A percentile compares a stretch with the other conserved stretches of the same genome.
Conservation (phyloP, 2,113 vertebrate genomes). For the Tinamus guttatus region DNA sequence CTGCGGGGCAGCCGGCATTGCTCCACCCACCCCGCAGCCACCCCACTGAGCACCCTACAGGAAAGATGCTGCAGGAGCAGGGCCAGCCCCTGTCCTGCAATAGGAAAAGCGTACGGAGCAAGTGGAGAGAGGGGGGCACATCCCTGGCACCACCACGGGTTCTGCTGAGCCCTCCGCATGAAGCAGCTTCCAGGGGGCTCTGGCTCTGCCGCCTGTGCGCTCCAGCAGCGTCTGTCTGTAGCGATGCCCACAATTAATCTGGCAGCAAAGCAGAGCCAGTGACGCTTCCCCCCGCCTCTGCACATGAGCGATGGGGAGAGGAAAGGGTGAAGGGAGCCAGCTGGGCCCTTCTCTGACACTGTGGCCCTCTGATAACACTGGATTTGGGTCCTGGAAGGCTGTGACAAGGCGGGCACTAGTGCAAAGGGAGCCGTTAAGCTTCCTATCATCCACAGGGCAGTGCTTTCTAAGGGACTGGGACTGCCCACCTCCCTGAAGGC, state of each 20-base stretch:
- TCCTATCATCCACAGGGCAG: constrained; percentile 12
- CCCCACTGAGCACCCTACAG: no score
- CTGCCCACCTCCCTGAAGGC: not conserved
- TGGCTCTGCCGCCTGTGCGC: not conserved
- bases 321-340: not conserved
- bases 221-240: constrained; percentile 6
- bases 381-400: constrained; percentile 19
- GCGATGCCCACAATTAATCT: constrained; percentile 43
- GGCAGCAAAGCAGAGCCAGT: not conserved
- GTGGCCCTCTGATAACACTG: constrained; percentile 30
- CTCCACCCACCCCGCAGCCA: not conserved
- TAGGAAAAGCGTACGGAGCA: not conserved
- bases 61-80: not conserved
- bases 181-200: not conserved
- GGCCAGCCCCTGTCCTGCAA: not conserved
- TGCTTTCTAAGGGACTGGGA: not conserved
- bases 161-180: not conserved
- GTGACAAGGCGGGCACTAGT: constrained; percentile 21
- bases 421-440: not conserved
- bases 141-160: not conserved
- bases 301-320: constrained; percentile 7
- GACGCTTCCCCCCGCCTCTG: not conserved
- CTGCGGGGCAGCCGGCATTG: not conserved
- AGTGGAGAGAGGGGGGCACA: not conserved
- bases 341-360: not conserved